Evolutionary conservation across 2,113 vertebrate species (phyloP).

Genomic region (Catagonus wagneri): DNA sequence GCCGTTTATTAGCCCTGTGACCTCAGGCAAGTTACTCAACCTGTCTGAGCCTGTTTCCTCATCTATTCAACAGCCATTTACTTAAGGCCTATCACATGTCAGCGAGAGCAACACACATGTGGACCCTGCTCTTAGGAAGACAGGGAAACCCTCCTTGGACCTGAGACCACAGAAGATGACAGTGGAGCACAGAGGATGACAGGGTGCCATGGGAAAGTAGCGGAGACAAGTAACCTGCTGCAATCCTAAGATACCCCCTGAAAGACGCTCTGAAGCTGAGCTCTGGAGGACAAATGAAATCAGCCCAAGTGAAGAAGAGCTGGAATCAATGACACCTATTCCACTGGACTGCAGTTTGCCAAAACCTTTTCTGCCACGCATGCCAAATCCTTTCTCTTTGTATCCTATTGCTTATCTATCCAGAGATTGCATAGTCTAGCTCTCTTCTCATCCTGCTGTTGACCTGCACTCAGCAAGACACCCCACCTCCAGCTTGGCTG

Average conservation of each 20-base stretch:
- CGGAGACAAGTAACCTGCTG: background rate
- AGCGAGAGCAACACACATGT: background rate
- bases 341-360: background rate
- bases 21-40: background rate
- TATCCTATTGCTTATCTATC: background rate
- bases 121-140: background rate
- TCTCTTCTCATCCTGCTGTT: background rate
- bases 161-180: background rate
- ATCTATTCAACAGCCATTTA: background rate
- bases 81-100: background rate
- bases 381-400: background rate
- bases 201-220: background rate
- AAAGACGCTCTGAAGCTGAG: background rate
- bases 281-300: background rate
- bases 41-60: background rate
- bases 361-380: background rate
- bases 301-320: background rate
- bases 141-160: background rate
- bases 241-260: background rate
- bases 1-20: background rate
- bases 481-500: background rate
- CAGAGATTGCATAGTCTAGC: background rate
- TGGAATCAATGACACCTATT: background rate
- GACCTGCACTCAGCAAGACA: background rate
- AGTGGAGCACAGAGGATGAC: accelerated